A percentile compares a stretch with the other conserved stretches of the same genome.
Evolutionary conservation across 2,888 invertebrate species (phyloP).

Genomic region (Hypomecis atomaria): DNA sequence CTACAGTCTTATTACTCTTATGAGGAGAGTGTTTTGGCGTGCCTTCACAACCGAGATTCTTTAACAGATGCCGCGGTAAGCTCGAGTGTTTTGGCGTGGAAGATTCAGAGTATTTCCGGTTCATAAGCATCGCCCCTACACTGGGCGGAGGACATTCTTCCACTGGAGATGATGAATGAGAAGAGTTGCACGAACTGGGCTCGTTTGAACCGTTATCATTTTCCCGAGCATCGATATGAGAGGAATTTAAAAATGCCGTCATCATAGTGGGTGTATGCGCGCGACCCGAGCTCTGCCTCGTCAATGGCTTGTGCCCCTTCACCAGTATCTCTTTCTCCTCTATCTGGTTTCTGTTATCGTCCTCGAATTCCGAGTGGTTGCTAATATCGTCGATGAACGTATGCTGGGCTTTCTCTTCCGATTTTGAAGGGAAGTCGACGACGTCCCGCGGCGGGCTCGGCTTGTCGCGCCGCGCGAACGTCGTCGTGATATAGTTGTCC

Average conservation of each 20-base stretch:
- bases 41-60: constrained; percentile 72
- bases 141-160: constrained; percentile 70
- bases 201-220: constrained; percentile 70
- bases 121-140: constrained; percentile 76
- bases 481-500: constrained; percentile 90
- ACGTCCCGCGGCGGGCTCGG: constrained; percentile 57
- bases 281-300: constrained; percentile 87
- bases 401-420: constrained; percentile 79
- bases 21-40: constrained; percentile 76
- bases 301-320: constrained; percentile 88
- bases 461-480: constrained; percentile 81
- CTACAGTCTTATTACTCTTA: constrained; percentile 59
- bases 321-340: constrained; percentile 80
- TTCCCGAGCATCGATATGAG: constrained; percentile 65
- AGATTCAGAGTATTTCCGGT: constrained; percentile 75
- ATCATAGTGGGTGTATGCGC: constrained; percentile 80
- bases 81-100: constrained; percentile 78
- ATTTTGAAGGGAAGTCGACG: constrained; percentile 72
- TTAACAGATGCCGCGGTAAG: constrained; percentile 74
- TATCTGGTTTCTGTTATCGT: constrained; percentile 79
- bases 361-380: constrained; percentile 78
- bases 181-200: constrained; percentile 75
- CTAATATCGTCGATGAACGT: constrained; percentile 79
- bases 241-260: constrained; percentile 78
- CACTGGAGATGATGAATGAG: constrained; percentile 73